These are phyloP conservation scores for Paedocypris sp. DNA, from an alignment of 2,113 vertebrate genomes.

Conservation along the genomic window DNA sequence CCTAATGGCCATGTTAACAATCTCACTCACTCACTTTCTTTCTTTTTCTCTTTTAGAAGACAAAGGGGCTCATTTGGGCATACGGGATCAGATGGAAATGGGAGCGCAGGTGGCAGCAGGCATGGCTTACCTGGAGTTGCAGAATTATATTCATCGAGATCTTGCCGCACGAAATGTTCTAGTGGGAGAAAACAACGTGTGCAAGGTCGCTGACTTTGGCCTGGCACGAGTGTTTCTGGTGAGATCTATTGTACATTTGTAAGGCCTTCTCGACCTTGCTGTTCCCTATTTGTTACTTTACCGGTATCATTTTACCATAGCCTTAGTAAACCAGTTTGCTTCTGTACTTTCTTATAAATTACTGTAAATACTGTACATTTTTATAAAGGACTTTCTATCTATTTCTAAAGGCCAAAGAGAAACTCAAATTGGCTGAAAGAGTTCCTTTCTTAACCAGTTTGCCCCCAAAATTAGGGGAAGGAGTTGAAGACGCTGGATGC, in stretches of 20 bases:
- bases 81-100: slow-evolving; percentile 77
- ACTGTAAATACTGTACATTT: too few relatives aligned
- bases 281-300: too few relatives aligned
- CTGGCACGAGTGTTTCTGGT: slow-evolving; percentile 91
- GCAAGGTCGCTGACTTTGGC: slow-evolving; percentile 95
- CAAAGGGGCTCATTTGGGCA: slow-evolving; percentile 34
- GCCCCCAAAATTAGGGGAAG: too few relatives aligned
- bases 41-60: slow-evolving; percentile 42
- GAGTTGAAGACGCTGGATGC: too few relatives aligned
- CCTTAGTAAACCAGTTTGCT: too few relatives aligned
- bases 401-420: too few relatives aligned
- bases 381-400: too few relatives aligned
- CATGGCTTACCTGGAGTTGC: slow-evolving; percentile 88
- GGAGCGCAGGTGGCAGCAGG: slow-evolving; percentile 84
- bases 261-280: too few relatives aligned
- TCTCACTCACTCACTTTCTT: background rate
- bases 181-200: slow-evolving; percentile 85
- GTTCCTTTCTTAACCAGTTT: too few relatives aligned
- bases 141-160: slow-evolving; percentile 95
- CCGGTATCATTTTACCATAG: too few relatives aligned
- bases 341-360: too few relatives aligned
- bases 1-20: background rate
- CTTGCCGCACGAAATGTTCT: slow-evolving; percentile 92
- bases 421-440: too few relatives aligned
- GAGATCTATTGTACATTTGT: slow-evolving; percentile 14